These are phyloP conservation scores for Synodontis membranacea DNA, from an alignment of 2,113 vertebrate genomes.

Conservation along the genomic window DNA sequence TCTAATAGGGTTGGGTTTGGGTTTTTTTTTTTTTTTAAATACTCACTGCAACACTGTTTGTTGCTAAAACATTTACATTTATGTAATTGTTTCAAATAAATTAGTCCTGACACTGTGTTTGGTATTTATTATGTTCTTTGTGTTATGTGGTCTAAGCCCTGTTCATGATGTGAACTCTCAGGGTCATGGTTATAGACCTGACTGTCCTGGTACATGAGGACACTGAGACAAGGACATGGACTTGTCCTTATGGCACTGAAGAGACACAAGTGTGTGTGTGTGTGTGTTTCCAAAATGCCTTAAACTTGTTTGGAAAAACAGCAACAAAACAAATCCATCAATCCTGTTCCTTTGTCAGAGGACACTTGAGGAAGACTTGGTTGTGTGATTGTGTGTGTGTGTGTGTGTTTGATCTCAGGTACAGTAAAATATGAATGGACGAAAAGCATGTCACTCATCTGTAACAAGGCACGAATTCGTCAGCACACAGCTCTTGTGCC, in stretches of 20 bases:
- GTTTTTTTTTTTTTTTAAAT: too few species aligned
- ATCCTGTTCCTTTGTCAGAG: not conserved
- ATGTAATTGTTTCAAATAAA: not conserved
- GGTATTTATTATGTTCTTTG: not conserved
- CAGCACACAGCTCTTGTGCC: not conserved
- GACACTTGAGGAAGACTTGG: not conserved
- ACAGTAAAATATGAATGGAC: not conserved
- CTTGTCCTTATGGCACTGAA: not conserved
- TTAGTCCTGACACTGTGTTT: not conserved
- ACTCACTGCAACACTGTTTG: not conserved
- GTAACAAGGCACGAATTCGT: not conserved
- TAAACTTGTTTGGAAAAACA: not conserved
- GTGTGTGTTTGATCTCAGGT: not conserved
- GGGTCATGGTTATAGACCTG: not conserved
- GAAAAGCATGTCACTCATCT: not conserved
- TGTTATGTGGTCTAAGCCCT: not conserved
- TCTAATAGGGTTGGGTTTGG: not conserved
- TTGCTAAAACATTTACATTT: not conserved
- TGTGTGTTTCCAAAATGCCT: not conserved
- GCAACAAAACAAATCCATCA: not conserved
- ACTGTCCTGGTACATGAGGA: not conserved
- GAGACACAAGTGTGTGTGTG: too few species aligned
- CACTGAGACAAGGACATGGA: not conserved
- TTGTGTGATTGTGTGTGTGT: not conserved
- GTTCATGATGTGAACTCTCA: not conserved